Base-by-base conservation (phyloP, 92 coral and sea anemone species). In the Epizoanthus fatuus region DNA sequence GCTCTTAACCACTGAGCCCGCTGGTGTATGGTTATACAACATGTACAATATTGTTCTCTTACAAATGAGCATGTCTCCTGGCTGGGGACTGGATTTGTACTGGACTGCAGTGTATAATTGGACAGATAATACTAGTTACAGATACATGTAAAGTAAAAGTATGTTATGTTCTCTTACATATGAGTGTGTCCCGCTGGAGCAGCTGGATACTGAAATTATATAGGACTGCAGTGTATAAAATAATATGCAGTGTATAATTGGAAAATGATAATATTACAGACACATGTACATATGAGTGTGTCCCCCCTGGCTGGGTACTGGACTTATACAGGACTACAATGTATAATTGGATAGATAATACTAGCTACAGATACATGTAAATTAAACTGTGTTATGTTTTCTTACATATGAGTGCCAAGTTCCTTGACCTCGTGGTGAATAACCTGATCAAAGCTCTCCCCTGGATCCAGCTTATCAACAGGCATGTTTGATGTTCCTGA, bases 391-490 rank as follows among this genome's bases (percentile, higher is more conserved):
- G 35, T 29, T 20, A 45, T 37, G n/a, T 40, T 14, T 51, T 70
- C 95, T 55, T 73, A 93, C 98, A 95, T 95, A 87, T 97, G 99
- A 25, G 99, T 97, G 75, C 99, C 99, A 3, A 97, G 93, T 72
- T 97, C 99, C 81, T 97, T 97, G 38, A 97, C 99, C 81, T 97
- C 99, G 80, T 97, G 99, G 37, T 93, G 98, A 58, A 97, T 97
- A 49, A 97, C 99, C 81, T 97, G 99, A 81, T 97, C 99, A 93
- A 92, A 95, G 75, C 99, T 97, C 90, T 97, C 94, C 60, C 93
- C 93, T 2, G 98, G 98, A 42, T 97, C 99, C 47, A 97, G 93
- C 71, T 95, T 97, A 17, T 91, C 79, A 45, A 97, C 99, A 69
- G 99, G 99, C 96, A 95, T 95, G 91, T 97, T 97, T 47, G 97